Percentiles rank a stretch among this genome's conserved stretches.
These are phyloP conservation scores for Zaprionus kolodkinae DNA, from an alignment of 1,140 invertebrate species.

Conservation along the genomic window DNA sequence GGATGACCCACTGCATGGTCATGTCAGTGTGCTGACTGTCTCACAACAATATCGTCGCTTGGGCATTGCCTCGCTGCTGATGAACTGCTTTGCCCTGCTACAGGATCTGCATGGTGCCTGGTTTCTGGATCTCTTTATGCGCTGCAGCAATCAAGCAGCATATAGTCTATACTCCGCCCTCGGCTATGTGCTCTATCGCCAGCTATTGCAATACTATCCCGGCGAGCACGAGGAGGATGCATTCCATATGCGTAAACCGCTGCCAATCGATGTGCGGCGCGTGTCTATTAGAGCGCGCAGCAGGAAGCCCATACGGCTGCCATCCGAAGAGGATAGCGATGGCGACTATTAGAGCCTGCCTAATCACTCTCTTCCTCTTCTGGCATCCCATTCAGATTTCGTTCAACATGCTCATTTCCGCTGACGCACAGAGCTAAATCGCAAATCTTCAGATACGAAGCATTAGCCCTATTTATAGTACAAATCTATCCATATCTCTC, in stretches of 20 bases:
- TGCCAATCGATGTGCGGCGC: slow-evolving; percentile 14
- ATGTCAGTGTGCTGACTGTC: slow-evolving; percentile 51
- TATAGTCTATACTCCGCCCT: slow-evolving; percentile 42
- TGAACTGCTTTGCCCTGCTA: slow-evolving; percentile 33
- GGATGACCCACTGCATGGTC: slow-evolving; percentile 21
- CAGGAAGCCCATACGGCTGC: slow-evolving; percentile 13
- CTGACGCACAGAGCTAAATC: slow-evolving; percentile 67
- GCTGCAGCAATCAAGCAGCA: slow-evolving; percentile 49
- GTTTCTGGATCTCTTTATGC: slow-evolving; percentile 49
- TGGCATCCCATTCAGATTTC: slow-evolving; percentile 19
- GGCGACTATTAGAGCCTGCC: slow-evolving; percentile 15
- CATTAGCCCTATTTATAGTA: slow-evolving; percentile 13
- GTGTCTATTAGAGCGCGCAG: neutral
- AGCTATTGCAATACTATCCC: slow-evolving; percentile 53
- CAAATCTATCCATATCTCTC: neutral
- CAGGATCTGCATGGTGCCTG: slow-evolving; percentile 28
- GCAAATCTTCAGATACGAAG: slow-evolving; percentile 27
- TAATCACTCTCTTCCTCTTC: no score
- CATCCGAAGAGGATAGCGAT: slow-evolving; percentile 30
- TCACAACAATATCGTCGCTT: slow-evolving; percentile 43
- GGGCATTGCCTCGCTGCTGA: slow-evolving; percentile 53
- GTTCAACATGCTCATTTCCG: slow-evolving; percentile 63
- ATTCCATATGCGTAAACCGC: slow-evolving; percentile 54
- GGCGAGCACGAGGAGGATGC: slow-evolving; percentile 54
- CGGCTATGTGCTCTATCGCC: slow-evolving; percentile 42